Evolutionary conservation across 1,140 invertebrate species (phyloP).

Genomic region (Drosophila parvula): DNA sequence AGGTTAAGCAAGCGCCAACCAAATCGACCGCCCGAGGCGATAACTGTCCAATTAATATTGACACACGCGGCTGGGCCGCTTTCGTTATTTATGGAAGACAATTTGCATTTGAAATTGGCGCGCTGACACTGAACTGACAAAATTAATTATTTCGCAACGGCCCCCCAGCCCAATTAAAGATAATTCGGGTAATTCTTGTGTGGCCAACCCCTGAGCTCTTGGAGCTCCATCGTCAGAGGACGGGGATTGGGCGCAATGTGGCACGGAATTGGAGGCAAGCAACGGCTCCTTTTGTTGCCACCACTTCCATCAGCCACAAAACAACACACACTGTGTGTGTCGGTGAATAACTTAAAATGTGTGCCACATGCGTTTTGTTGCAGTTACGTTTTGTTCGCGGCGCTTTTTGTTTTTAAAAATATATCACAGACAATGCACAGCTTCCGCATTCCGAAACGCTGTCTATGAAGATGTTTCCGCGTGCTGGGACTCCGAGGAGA

Average conservation of each 20-base stretch:
- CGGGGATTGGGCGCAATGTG: not conserved
- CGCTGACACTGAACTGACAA: slow-evolving; percentile 65
- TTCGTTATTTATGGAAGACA: slow-evolving; percentile 44
- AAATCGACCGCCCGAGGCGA: slow-evolving; percentile 35
- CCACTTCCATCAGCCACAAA: slow-evolving; percentile 10
- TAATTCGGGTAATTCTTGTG: slow-evolving; percentile 26
- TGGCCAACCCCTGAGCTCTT: slow-evolving; percentile 9
- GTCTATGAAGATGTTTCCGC: slow-evolving; percentile 45
- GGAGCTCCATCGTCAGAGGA: not conserved
- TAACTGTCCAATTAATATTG: slow-evolving; percentile 53
- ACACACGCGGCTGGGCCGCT: slow-evolving; percentile 40
- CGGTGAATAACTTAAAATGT: slow-evolving; percentile 59
- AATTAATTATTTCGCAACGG: slow-evolving; percentile 29
- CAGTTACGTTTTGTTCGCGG: slow-evolving; percentile 23
- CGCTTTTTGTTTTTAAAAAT: slow-evolving; percentile 39
- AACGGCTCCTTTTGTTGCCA: slow-evolving; percentile 36
- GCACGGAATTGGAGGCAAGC: not conserved
- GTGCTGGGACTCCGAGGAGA: slow-evolving; percentile 22
- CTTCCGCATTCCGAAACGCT: slow-evolving; percentile 57
- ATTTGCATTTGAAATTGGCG: slow-evolving; percentile 62
- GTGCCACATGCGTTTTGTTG: slow-evolving; percentile 68
- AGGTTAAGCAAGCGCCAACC: slow-evolving; percentile 32
- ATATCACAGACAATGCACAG: slow-evolving; percentile 59
- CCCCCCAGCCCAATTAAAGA: slow-evolving; percentile 31
- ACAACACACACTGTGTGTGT: slow-evolving; percentile 7